Base-by-base conservation (phyloP, 2,888 invertebrate species). In the Seladonia tumulorum region DNA sequence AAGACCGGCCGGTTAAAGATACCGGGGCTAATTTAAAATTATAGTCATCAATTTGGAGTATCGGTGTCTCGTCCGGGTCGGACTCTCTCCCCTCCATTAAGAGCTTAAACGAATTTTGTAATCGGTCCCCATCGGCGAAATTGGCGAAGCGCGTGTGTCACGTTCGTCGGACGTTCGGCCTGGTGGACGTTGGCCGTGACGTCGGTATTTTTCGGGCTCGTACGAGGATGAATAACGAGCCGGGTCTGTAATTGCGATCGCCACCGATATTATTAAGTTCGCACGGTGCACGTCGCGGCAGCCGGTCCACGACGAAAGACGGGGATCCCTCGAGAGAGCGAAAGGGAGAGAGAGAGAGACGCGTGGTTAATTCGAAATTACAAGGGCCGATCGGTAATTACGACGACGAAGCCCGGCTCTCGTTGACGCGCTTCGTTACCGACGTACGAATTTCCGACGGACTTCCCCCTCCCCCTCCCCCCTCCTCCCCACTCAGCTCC, bases 11-110 rank as follows among this genome's bases (percentile, higher is more conserved):
- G 63, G 79, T 77, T 74, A 74, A 80, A 49, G 73, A 63, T 77
- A 76, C 45, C 49, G 66, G 18, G 73, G 74, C 76, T 83, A 79
- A 85, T 82, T 85, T 83, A 57, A 85, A 79, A 85, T 85, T 83
- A 76, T 66, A 76, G 83, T 83, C 66, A 76, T 85, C 79, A 72
- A 83, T 79, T 72, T 66, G 70, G n/a, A n/a, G 5, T 8, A 66
- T 81, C 76, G 72, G 53, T 35, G 22, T 22, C 35, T 29, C 29
- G 42, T n/a, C 8, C 76, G 60, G 10, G 7, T 35, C 25, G 25
- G 14, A 2, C 39, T 12, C 22, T 70, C 60, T n/a, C n/a, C 71
- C 72, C 76, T 63, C 81, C 57, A 76, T 72, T 68, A 66, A 25
- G 53, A 66, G 72, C 72, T 45, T 57, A 77, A 77, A 74, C 68